Evolutionary conservation across 2,113 vertebrate species (phyloP), one percentile per base, ranked within the genome.

Genomic region (Xenopus borealis): DNA sequence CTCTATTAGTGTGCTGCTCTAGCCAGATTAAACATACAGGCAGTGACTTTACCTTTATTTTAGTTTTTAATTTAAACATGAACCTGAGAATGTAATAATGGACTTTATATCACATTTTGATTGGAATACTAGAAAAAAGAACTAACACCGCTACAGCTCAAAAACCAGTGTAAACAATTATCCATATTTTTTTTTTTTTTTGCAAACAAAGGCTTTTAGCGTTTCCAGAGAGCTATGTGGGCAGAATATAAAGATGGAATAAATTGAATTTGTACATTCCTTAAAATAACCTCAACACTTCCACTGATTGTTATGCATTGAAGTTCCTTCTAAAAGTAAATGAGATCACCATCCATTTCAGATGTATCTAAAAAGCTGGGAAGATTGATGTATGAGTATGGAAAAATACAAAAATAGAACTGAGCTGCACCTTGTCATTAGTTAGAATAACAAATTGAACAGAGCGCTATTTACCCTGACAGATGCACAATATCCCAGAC

Each of bases 251-350:
- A 61, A 61, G 18, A 23, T 20, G 20, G 19, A 27, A 61, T 61
- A 61, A 55, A 55, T 55, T 55, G 58, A 23, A 27, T 61, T 61
- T 61, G 58, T 61, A 61, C 19, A 61, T 23, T 61, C 18, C 13
- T 61, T 61, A 61, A 61, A 20, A 61, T 61, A 61, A 61, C 58
- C 58, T 23, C 20, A 23, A 23, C 16, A 61, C 10, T 61, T 20
- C 20, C 20, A 61, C 10, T 20, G 19, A 61, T 61, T 61, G 58
- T 23, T 61, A 61, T 61, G 58, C 58, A 27, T 61, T 61, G 58
- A 20, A 12, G 58, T 23, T 61, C 18, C 8, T 9, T 61, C 18
- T 61, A 27, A 27, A 61, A 61, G 58, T 61, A 61, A 61, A 61
- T 61, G 20, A 23, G 58, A 23, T 61, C 58, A 61, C 20, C 20